Percentiles rank a stretch among this genome's conserved stretches.
Evolutionary conservation across 2,113 vertebrate genomes (phyloP).

Genomic region (Oenanthe melanoleuca): DNA sequence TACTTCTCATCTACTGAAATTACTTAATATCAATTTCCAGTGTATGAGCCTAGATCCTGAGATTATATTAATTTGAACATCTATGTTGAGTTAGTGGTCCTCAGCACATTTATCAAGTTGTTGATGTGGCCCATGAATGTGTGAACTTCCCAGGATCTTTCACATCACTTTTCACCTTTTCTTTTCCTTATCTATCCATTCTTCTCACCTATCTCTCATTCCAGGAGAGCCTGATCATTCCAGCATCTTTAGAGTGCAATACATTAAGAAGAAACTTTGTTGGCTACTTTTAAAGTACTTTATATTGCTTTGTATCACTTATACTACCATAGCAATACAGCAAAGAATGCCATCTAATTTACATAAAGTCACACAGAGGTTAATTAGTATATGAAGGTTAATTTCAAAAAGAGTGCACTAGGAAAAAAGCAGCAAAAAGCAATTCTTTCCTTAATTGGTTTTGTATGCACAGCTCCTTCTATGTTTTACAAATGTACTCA

Average conservation of each 20-base stretch:
- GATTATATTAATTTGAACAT: not conserved
- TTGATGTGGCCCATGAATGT: not conserved
- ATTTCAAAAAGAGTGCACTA: constrained; percentile 59
- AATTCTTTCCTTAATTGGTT: constrained; percentile 62
- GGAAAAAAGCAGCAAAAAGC: constrained; percentile 57
- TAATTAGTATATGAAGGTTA: constrained; percentile 67
- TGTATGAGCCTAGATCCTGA: not conserved
- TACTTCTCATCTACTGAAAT: not conserved
- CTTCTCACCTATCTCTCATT: not conserved
- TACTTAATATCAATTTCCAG: not conserved
- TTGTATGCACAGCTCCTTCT: constrained; percentile 28
- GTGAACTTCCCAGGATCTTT: not conserved
- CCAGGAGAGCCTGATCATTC: not conserved
- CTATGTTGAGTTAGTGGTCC: not conserved
- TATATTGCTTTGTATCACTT: constrained; percentile 15
- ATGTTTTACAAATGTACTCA: constrained; percentile 6
- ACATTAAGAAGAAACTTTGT: constrained; percentile 6
- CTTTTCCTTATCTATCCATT: not conserved
- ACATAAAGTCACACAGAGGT: constrained; percentile 60
- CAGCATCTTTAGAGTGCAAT: not conserved
- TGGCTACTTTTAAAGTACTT: constrained; percentile 30
- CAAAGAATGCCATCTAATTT: constrained; percentile 58
- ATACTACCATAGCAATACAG: constrained; percentile 4
- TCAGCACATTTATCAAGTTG: not conserved
- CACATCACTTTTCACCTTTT: not conserved